phyloP scores from a whole-genome alignment of 2,797 vertebrate species.

The Leontopithecus rosalia region DNA sequence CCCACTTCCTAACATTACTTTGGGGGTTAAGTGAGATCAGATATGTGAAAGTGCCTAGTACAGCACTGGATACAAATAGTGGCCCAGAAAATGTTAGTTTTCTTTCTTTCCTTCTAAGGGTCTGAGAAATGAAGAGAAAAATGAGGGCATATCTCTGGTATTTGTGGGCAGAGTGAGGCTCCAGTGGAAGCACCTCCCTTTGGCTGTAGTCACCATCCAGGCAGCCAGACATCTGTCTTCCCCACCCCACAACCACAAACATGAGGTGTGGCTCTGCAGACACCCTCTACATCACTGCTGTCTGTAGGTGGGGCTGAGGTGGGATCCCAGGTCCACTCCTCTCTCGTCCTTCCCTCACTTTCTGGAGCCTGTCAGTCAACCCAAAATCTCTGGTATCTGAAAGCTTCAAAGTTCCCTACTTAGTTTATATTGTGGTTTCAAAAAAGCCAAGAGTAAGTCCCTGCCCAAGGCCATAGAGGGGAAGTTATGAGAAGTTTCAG shows the following conservation, averaged over 20 bases:
- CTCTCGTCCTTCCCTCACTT: constrained; percentile 39
- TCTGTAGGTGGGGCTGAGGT: constrained; percentile 7
- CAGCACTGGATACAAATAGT: not conserved
- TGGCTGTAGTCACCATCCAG: constrained; percentile 48
- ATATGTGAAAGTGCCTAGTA: not conserved
- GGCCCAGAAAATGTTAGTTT: constrained; percentile 53
- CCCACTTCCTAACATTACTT: not conserved
- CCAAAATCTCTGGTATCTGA: constrained; percentile 47
- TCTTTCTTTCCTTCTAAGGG: constrained; percentile 55
- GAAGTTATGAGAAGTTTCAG: constrained; percentile 73
- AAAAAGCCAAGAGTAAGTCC: constrained; percentile 64
- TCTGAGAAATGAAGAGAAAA: constrained; percentile 65
- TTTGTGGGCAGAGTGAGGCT: constrained; percentile 66
- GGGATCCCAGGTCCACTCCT: not conserved
- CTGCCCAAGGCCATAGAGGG: constrained; percentile 38
- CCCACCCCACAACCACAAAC: constrained; percentile 21
- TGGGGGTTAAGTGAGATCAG: constrained; percentile 20
- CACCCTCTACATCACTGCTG: not conserved
- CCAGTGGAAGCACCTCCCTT: constrained; percentile 68
- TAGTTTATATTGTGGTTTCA: constrained; percentile 56
- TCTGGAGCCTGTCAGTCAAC: constrained; percentile 6
- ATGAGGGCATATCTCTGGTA: constrained; percentile 69
- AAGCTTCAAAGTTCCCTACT: constrained; percentile 10
- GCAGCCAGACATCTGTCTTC: constrained; percentile 60
- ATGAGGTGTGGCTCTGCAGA: not conserved